A percentile compares a stretch with the other conserved stretches of the same genome.
These are phyloP conservation scores for Regulus satrapa DNA, from an alignment of 2,113 vertebrate genomes.

Conservation along the genomic window DNA sequence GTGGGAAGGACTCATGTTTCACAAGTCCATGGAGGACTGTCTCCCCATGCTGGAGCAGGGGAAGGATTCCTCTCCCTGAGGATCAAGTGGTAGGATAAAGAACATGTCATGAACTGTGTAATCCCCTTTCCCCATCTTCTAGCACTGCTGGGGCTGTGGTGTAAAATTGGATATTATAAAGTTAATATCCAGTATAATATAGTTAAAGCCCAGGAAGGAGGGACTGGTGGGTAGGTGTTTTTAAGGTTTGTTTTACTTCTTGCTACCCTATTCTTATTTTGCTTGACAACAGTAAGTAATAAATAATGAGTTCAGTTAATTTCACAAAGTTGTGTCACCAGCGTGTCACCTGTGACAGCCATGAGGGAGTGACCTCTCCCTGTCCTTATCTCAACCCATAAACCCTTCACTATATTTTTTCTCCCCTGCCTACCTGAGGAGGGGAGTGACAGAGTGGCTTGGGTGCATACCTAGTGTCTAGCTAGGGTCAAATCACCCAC, in stretches of 20 bases:
- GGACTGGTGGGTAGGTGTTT: neutral
- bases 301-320: neutral
- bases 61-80: neutral
- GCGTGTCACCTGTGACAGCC: neutral
- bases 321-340: neutral
- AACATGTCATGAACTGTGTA: too few relatives aligned
- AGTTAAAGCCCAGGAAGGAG: neutral
- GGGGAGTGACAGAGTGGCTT: neutral
- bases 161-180: too few relatives aligned
- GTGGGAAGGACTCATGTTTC: neutral
- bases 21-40: neutral
- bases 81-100: neutral
- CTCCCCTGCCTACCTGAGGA: neutral
- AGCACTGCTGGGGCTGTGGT: accelerated
- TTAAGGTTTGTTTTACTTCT: neutral
- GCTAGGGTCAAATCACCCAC: neutral
- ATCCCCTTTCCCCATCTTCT: neutral
- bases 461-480: neutral
- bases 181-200: too few relatives aligned
- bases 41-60: neutral
- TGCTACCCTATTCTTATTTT: neutral
- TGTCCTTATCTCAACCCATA: neutral
- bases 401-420: neutral
- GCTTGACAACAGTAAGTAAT: neutral
- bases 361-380: neutral